Evolutionary conservation across 2,113 vertebrate species (phyloP), one percentile per base, ranked within the genome.

Genomic region (Anhinga anhinga): DNA sequence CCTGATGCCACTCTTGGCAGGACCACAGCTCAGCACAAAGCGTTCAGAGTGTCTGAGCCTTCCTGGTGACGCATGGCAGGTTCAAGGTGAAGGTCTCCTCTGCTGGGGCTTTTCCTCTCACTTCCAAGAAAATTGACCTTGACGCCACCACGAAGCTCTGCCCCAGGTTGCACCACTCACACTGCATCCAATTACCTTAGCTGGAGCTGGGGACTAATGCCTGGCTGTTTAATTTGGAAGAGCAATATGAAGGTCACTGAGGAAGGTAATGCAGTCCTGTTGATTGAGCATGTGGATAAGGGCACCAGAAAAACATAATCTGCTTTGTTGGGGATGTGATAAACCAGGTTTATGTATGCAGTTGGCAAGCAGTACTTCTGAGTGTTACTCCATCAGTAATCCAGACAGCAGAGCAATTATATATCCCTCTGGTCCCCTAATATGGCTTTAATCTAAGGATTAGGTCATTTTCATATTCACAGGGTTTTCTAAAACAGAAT

Each of bases 251-350:
- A 97, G 94, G 93, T 96, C 91, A 91, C 29, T 20, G 45, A 74
- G 82, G 71, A 94, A 96, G 45, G 66, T 93, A 90, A 90, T 63
- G 78, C 13, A 7, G 86, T 72, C 58, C 49, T 89, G 58, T 70
- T 95, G 86, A 87, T 65, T 85, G 81, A 94, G 66, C 45, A 40
- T 76, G 59, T 90, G 91, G 93, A 74, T 77, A 90, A 94, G 53
- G 78, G 66, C 70, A 89, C 38, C 12, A 55, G 88, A 97, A 76
- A 96, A 91, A 56, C 56, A 79, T 96, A 96, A 97, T 94, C 93
- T 95, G 32, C 95, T 97, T 95, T 93, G 78, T 13, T 77, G 56
- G 36, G 70, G 49, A 90, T 58, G 62, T 0, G 8, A 94, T 97
- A 93, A 96, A 96, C 58, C 71, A 85, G 88, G 65, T 93, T 97